A percentile compares a stretch with the other conserved stretches of the same genome.
These are phyloP conservation scores for Oryzias javanicus DNA, from an alignment of 2,113 vertebrate genomes.

Conservation along the genomic window DNA sequence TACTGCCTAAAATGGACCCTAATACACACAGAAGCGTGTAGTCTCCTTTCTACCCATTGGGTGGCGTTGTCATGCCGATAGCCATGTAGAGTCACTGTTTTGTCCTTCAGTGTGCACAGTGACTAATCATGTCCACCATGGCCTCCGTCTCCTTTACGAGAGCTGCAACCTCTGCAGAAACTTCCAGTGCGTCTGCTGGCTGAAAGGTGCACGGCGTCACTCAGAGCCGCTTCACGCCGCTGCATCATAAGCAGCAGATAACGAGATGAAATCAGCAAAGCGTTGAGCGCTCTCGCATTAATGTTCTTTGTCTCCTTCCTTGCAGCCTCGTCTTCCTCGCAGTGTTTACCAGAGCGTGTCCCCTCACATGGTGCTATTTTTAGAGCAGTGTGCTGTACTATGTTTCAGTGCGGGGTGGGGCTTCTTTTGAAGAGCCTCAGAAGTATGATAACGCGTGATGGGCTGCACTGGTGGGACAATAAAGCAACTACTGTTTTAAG, in stretches of 20 bases:
- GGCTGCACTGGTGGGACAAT: slow-evolving; percentile 19
- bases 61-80: slow-evolving; percentile 48
- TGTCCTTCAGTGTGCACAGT: slow-evolving; percentile 12
- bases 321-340: slow-evolving; percentile 29
- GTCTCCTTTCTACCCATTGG: slow-evolving; percentile 42
- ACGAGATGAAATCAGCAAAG: slow-evolving; percentile 33
- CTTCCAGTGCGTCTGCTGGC: slow-evolving; percentile 25
- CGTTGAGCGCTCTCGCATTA: slow-evolving; percentile 18
- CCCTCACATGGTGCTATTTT: slow-evolving; percentile 72
- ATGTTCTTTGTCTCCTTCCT: slow-evolving; percentile 32
- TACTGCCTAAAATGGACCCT: slow-evolving; percentile 12
- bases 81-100: slow-evolving; percentile 9
- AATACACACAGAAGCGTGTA: slow-evolving; percentile 6
- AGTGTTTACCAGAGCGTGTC: slow-evolving; percentile 67
- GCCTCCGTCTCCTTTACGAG: slow-evolving; percentile 49
- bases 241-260: slow-evolving; percentile 27
- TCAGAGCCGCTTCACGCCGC: slow-evolving; percentile 7
- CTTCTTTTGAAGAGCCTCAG: slow-evolving; percentile 30
- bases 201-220: slow-evolving; percentile 35
- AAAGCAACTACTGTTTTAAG: no score
- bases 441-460: slow-evolving; percentile 29
- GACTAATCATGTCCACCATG: slow-evolving; percentile 51
- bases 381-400: slow-evolving; percentile 53
- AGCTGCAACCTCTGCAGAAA: slow-evolving; percentile 22
- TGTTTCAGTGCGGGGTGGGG: slow-evolving; percentile 38